Evolutionary conservation across 1,140 invertebrate species (phyloP), one percentile per base, ranked within the genome.

Genomic region (Neodiprion fabricii): DNA sequence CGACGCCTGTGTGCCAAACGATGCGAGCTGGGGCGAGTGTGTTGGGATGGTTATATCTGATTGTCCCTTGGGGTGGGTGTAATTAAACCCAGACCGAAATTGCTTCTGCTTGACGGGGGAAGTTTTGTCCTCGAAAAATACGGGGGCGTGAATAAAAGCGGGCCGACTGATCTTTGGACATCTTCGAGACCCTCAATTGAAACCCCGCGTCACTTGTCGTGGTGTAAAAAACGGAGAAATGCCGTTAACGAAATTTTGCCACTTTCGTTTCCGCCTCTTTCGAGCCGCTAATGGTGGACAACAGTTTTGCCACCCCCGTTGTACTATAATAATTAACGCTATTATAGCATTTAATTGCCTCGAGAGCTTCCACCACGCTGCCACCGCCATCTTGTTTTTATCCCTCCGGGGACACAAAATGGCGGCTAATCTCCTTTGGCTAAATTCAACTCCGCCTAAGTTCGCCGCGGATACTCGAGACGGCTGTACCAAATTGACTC

Each of bases 61-160:
- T 83, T 82, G 80, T 82, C 77, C 82, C 79, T 75, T 75, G 75
- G 81, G 77, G 77, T 47, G 74, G 74, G 77, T 81, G 80, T 83
- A 83, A 83, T 83, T 83, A 83, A 83, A 83, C 80, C 81, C 79
- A 72, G 75, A 83, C 82, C 79, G 82, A 83, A 83, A 83, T 83
- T 83, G 81, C 40, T 75, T 77, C 69, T 75, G 70, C 53, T 74
- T 48, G 47, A 47, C 61, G 74, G 74, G 75, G 72, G 74, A 82
- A 83, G 78, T 77, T 83, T 74, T 78, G 80, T 78, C 81, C 65
- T 71, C 72, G 78, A 78, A 79, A 61, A 61, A 61, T 17, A 40
- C 28, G 5, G 28, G 28, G 28, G 28, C 28, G 28, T 40, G 53
- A 17, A 17, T 12, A 61, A 14, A 17, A 61, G 53, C 5, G 2